Evolutionary conservation across 1,140 invertebrate genomes (phyloP).

Genomic region (Meloidogyne chitwoodi): DNA sequence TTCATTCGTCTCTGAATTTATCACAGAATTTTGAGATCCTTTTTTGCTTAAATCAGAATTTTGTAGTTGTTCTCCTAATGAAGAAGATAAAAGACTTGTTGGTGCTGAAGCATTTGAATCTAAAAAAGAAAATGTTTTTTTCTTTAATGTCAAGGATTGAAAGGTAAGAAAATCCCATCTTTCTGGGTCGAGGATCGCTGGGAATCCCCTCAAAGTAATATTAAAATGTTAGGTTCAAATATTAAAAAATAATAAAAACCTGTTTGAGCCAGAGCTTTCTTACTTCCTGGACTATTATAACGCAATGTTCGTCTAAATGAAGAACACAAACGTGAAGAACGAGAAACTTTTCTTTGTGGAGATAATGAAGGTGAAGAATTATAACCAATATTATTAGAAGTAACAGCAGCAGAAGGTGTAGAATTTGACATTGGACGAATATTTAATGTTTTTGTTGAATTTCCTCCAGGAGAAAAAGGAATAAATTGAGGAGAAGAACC

Average conservation of each 20-base stretch:
- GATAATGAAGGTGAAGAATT: conserved; percentile 13
- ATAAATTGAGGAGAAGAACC: neutral
- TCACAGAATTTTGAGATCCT: neutral
- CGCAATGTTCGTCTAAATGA: conserved; percentile 15
- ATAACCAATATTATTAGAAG: neutral
- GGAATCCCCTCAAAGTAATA: neutral
- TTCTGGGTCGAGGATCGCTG: too few species aligned
- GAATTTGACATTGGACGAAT: conserved; percentile 8
- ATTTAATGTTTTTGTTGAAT: neutral
- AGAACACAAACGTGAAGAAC: neutral
- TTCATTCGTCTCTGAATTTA: neutral
- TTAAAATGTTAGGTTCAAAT: neutral
- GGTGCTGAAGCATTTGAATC: neutral
- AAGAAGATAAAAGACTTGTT: neutral
- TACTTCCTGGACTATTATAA: neutral
- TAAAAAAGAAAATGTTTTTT: neutral
- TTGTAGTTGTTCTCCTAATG: neutral
- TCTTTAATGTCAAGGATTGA: too few species aligned
- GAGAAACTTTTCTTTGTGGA: conserved; percentile 1
- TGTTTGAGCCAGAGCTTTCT: neutral
- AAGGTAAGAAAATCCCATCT: too few species aligned
- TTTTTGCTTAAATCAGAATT: neutral
- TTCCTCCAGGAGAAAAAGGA: neutral
- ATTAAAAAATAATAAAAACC: neutral
- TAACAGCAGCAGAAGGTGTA: conserved; percentile 13